These are phyloP conservation scores for Cyprinodon diabolis DNA, from an alignment of 2,797 vertebrate species.

Conservation along the genomic window DNA sequence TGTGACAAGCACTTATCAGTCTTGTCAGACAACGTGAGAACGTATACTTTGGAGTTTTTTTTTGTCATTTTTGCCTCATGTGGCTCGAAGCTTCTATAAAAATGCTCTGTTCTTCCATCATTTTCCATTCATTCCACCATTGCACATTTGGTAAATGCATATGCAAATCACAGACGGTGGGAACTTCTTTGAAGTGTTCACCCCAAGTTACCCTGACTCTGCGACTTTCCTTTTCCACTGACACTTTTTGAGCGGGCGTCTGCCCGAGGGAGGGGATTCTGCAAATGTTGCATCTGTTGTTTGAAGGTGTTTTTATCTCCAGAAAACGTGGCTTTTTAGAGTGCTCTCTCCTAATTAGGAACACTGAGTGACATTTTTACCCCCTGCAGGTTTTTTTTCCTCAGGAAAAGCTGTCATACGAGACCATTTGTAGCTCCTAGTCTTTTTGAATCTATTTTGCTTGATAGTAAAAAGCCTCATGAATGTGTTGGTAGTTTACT, in stretches of 20 bases:
- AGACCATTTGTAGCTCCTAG: conserved; percentile 25
- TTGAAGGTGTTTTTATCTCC: conserved; percentile 40
- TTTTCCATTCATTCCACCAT: conserved; percentile 14
- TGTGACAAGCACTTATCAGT: neutral
- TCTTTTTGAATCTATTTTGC: conserved; percentile 29
- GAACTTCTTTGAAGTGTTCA: conserved; percentile 52
- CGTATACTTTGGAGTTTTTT: neutral
- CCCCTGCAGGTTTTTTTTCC: conserved; percentile 18
- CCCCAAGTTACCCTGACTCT: conserved; percentile 55
- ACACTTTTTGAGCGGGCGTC: conserved; percentile 58
- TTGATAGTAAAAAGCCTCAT: conserved; percentile 26
- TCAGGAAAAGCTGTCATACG: conserved; percentile 12
- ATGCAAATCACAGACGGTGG: conserved; percentile 31
- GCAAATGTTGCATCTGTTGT: conserved; percentile 54
- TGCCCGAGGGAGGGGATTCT: conserved; percentile 49
- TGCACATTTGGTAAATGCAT: conserved; percentile 29
- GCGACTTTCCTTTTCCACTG: conserved; percentile 51
- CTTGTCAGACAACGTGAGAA: conserved; percentile 2
- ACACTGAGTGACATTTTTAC: conserved; percentile 43
- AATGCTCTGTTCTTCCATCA: conserved; percentile 21
- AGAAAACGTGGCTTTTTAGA: conserved; percentile 38
- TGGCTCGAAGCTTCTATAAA: conserved; percentile 27
- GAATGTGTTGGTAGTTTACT: conserved; percentile 6
- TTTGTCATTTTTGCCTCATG: neutral
- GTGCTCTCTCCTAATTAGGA: conserved; percentile 54